Percentiles rank a stretch among this genome's conserved stretches.
These are phyloP conservation scores for Phrynosoma blainvillii DNA, from an alignment of 2,113 vertebrate species.

Conservation along the genomic window DNA sequence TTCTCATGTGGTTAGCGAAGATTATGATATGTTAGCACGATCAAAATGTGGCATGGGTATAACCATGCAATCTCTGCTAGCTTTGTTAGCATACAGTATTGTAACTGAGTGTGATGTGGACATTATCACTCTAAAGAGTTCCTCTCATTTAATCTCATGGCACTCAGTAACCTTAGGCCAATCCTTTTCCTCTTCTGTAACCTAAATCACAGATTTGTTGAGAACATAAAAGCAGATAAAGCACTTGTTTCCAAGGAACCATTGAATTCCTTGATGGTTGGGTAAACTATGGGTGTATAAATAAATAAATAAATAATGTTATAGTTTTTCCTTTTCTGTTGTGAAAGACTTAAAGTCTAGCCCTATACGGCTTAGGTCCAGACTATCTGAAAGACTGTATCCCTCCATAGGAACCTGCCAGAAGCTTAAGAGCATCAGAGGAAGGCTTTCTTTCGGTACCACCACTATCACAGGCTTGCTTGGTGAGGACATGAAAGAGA, in stretches of 20 bases:
- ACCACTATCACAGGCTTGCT: too few species aligned
- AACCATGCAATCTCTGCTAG: not conserved
- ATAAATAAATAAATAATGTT: not conserved
- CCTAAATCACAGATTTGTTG: not conserved
- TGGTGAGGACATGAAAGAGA: too few species aligned
- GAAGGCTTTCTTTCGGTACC: too few species aligned
- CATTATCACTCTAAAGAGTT: not conserved
- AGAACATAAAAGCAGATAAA: not conserved
- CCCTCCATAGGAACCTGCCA: too few species aligned
- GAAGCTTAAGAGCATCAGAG: too few species aligned
- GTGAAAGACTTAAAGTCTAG: not conserved
- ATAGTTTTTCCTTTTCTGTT: too few species aligned
- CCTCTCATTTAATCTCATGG: too few species aligned
- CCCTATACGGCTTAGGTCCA: not conserved
- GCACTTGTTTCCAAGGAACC: too few species aligned
- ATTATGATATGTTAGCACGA: too few species aligned
- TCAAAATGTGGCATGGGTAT: not conserved
- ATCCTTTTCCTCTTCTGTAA: not conserved
- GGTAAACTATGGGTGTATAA: not conserved
- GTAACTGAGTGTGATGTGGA: not conserved
- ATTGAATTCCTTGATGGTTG: not conserved
- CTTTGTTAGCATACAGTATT: not conserved
- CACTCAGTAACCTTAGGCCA: too few species aligned
- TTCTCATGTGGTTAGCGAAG: not conserved
- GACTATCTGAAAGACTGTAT: too few species aligned